Evolutionary conservation across 2,797 vertebrate genomes (phyloP), one percentile per base, ranked within the genome.

Genomic region (Acanthurus tractus): DNA sequence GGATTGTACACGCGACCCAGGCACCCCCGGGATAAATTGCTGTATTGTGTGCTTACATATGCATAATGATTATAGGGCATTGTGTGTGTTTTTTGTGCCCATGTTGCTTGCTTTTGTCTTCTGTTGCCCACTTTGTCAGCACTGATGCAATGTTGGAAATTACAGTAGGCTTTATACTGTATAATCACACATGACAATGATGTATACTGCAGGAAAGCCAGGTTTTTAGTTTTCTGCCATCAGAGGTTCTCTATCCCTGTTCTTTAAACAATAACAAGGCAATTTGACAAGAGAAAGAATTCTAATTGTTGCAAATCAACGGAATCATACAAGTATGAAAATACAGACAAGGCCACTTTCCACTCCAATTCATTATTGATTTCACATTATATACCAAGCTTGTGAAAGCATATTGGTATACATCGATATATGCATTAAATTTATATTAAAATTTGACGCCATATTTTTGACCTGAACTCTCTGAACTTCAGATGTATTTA

Each of bases 1-100:
- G 63, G 49, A 63, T 42, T 81, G 12, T n/a, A 49, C 85, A 88
- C 49, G 77, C 87, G 45, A 86, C 53, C 74, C 62, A 20, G 20
- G 65, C 65, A 40, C 44, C 79, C 76, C 56, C 36, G 29, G 77
- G 89, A 18, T 46, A 64, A 57, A 56, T 46, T 53, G 57, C 18
- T 11, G 38, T 22, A 74, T 38, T 63, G 42, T 82, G 64, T 52
- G 63, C 48, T 58, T 58, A 49, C 49, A 66, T 63, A 75, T 76
- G 53, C 66, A 74, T 6, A 11, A 75, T 82, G 70, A 68, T 76
- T 67, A 63, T 4, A 52, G 2, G 8, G 3, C 3, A 14, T 44
- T 22, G 10, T 64, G 25, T 49, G 36, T 57, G 55, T 59, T 44
- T 40, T 40, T n/a, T 59, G 14, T 23, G n/a, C 38, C 15, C 52